Evolutionary conservation across 2,113 vertebrate species (phyloP).

Genomic region (Python bivittatus): DNA sequence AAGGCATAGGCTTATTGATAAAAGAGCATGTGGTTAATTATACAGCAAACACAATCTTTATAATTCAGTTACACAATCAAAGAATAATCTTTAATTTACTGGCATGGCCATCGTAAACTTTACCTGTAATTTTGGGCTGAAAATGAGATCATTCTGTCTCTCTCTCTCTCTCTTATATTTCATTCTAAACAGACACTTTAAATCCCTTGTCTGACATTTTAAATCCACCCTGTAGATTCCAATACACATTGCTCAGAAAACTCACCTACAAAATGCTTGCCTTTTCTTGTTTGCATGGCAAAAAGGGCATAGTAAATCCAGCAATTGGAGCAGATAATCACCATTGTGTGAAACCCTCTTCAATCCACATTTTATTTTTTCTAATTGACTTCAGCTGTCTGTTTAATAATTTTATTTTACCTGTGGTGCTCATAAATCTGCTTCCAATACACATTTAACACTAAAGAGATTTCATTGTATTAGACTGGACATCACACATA

Average conservation of each 20-base stretch:
- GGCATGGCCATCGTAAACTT: not conserved
- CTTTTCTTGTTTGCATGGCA: constrained; percentile 89
- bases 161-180: constrained; percentile 21
- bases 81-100: constrained; percentile 34
- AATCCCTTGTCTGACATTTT: constrained; percentile 59
- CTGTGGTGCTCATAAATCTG: constrained; percentile 68
- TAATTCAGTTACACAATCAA: not conserved
- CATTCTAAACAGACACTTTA: constrained; percentile 49
- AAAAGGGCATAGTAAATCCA: constrained; percentile 85
- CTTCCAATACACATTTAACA: constrained; percentile 61
- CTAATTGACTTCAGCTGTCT: constrained; percentile 75
- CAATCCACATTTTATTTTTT: constrained; percentile 84
- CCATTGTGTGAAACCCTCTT: constrained; percentile 85
- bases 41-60: constrained; percentile 5
- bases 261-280: constrained; percentile 74
- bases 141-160: not conserved
- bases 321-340: constrained; percentile 88
- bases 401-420: constrained; percentile 88
- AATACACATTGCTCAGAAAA: constrained; percentile 66
- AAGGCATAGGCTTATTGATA: constrained; percentile 42
- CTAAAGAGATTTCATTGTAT: constrained; percentile 1
- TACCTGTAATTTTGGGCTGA: constrained; percentile 10
- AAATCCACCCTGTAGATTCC: constrained; percentile 45
- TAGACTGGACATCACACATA: constrained; percentile 20
- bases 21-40: constrained; percentile 22